A percentile compares a stretch with the other conserved stretches of the same genome.
Evolutionary conservation across 2,888 invertebrate species (phyloP).

Genomic region (Plutella xylostella): DNA sequence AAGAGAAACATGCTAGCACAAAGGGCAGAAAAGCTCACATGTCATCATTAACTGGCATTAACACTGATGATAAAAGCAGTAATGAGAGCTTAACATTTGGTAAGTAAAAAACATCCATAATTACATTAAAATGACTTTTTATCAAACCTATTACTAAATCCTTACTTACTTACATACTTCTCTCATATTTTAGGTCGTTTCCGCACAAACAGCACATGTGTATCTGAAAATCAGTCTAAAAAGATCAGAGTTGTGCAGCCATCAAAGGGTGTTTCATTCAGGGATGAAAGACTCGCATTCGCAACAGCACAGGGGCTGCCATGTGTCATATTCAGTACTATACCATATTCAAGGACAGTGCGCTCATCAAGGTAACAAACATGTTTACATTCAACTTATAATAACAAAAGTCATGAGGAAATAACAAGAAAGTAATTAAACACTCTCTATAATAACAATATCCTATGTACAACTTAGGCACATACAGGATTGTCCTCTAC

Average conservation of each 20-base stretch:
- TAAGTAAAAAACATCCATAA: conserved; percentile 23
- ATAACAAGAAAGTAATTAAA: too few relatives aligned
- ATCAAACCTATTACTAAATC: not conserved
- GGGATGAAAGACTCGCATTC: conserved; percentile 85
- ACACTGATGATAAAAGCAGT: conserved; percentile 80
- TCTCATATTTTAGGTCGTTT: conserved; percentile 44
- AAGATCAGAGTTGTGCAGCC: conserved; percentile 72
- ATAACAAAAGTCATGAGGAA: too few relatives aligned
- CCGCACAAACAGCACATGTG: conserved; percentile 60
- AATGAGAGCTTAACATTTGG: conserved; percentile 82
- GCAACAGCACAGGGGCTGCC: conserved; percentile 83
- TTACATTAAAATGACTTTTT: not conserved
- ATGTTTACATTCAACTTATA: not conserved
- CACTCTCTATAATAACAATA: too few relatives aligned
- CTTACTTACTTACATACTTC: not conserved
- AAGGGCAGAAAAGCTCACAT: conserved; percentile 50
- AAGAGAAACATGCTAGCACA: conserved; percentile 43
- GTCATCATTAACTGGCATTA: conserved; percentile 63
- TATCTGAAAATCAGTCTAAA: conserved; percentile 68
- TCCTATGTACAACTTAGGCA: too few relatives aligned
- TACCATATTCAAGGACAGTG: conserved; percentile 82
- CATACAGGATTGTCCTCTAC: too few relatives aligned
- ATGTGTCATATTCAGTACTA: conserved; percentile 86
- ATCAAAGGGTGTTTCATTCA: conserved; percentile 75
- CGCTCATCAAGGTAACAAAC: conserved; percentile 70